phyloP scores from a whole-genome alignment of 2,797 vertebrate species.

The Acanthiza pusilla region DNA sequence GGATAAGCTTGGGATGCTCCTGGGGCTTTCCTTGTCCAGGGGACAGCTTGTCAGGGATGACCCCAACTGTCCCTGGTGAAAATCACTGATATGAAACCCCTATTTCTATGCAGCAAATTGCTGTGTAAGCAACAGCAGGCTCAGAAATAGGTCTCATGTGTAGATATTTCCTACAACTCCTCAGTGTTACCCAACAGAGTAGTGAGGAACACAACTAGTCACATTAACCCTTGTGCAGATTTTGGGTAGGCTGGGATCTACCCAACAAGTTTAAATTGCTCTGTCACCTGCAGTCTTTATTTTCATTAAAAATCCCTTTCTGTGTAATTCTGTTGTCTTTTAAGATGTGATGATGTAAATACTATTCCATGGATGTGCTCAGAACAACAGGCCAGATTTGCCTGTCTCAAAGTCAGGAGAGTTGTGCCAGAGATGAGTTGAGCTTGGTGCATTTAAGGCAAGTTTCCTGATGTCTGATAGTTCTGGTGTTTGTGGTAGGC shows the following conservation, averaged over 20 bases:
- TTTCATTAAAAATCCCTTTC: not conserved
- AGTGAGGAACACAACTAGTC: accelerated
- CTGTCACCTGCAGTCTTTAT: not conserved
- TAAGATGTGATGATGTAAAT: not conserved
- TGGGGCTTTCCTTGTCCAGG: not conserved
- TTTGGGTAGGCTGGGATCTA: not conserved
- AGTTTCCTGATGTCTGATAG: not conserved
- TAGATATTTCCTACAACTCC: not conserved
- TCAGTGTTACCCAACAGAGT: not conserved
- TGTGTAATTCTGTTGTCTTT: not conserved
- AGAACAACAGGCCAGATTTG: not conserved
- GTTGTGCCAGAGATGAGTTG: not conserved
- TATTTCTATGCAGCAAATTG: not conserved
- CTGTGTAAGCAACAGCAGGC: accelerated
- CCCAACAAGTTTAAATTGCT: not conserved
- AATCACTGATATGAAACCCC: not conserved
- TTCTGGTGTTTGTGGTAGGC: not conserved
- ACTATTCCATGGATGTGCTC: not conserved
- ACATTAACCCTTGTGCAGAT: not conserved
- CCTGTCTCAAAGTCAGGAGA: not conserved
- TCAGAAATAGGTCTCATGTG: not conserved
- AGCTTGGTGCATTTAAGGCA: not conserved
- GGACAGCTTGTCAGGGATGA: not conserved
- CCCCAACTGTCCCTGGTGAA: not conserved
- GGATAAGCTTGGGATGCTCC: not conserved